Evolutionary conservation across 2,888 invertebrate species (phyloP).

Genomic region (Epirrhoe alternata): DNA sequence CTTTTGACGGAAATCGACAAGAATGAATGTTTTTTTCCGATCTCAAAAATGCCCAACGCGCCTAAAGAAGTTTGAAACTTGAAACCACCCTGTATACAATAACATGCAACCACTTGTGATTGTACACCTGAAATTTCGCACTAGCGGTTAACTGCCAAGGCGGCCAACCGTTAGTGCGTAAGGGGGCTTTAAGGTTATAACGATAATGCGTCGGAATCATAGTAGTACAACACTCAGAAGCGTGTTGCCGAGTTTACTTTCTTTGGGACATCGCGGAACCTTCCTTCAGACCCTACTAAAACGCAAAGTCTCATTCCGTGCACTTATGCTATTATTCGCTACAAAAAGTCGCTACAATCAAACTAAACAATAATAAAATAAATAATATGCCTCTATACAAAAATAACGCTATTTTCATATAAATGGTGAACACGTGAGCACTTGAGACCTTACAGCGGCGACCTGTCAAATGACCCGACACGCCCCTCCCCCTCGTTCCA

Average conservation of each 20-base stretch:
- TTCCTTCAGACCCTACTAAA: slow-evolving; percentile 78
- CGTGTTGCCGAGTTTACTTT: slow-evolving; percentile 72
- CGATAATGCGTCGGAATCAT: slow-evolving; percentile 44
- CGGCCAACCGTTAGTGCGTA: no score
- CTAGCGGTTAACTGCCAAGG: no score
- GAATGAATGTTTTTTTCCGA: no score
- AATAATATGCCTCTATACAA: slow-evolving; percentile 84
- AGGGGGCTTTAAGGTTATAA: slow-evolving; percentile 49
- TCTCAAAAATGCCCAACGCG: no score
- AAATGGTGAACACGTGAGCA: slow-evolving; percentile 81
- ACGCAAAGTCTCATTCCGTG: slow-evolving; percentile 79
- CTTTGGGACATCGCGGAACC: slow-evolving; percentile 83
- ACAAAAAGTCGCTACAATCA: slow-evolving; percentile 66
- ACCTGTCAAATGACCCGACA: slow-evolving; percentile 31
- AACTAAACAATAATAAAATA: slow-evolving; percentile 76
- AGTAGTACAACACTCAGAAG: slow-evolving; percentile 55
- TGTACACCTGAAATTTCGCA: no score
- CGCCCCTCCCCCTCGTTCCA: slow-evolving; percentile 43
- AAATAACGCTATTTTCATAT: slow-evolving; percentile 75
- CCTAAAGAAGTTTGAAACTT: no score
- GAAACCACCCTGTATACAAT: no score
- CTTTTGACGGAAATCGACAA: no score
- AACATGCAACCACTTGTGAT: no score
- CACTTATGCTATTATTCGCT: slow-evolving; percentile 78
- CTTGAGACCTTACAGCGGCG: slow-evolving; percentile 60